phyloP scores from a whole-genome alignment of 2,797 vertebrate species.

The Phalanger gymnotis region DNA sequence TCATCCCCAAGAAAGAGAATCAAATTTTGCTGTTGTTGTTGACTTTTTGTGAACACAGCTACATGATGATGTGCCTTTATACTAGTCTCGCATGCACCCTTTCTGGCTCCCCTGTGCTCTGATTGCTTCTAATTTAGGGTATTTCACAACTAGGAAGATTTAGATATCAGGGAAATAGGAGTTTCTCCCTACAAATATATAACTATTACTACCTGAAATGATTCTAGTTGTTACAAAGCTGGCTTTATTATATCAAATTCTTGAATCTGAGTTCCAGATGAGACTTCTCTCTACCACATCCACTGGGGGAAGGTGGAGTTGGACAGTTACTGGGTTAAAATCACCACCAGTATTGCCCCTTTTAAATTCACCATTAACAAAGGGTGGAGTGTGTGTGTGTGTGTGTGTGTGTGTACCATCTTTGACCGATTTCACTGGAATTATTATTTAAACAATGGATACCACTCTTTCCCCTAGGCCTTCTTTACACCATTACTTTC shows the following conservation, averaged over 20 bases:
- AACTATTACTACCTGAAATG: background rate
- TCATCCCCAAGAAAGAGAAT: background rate
- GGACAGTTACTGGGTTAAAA: background rate
- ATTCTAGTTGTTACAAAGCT: background rate
- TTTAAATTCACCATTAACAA: background rate
- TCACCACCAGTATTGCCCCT: background rate
- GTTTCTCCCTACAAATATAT: background rate
- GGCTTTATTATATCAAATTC: background rate
- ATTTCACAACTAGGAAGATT: background rate
- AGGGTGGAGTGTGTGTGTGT: background rate
- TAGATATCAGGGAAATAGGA: background rate
- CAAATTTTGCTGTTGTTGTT: constrained; percentile 14
- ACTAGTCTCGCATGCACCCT: constrained; percentile 21
- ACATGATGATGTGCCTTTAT: background rate
- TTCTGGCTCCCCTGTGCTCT: constrained; percentile 1
- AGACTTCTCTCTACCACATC: background rate
- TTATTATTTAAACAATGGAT: background rate
- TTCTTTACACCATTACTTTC: background rate
- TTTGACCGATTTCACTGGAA: background rate
- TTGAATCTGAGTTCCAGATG: background rate
- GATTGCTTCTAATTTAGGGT: background rate
- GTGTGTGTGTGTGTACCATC: background rate
- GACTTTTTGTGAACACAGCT: background rate
- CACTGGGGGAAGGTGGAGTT: background rate
- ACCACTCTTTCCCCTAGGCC: background rate